Percentiles rank a stretch among this genome's conserved stretches.
Evolutionary conservation across 2,113 vertebrate species (phyloP).

Genomic region (Spilogale gracilis): DNA sequence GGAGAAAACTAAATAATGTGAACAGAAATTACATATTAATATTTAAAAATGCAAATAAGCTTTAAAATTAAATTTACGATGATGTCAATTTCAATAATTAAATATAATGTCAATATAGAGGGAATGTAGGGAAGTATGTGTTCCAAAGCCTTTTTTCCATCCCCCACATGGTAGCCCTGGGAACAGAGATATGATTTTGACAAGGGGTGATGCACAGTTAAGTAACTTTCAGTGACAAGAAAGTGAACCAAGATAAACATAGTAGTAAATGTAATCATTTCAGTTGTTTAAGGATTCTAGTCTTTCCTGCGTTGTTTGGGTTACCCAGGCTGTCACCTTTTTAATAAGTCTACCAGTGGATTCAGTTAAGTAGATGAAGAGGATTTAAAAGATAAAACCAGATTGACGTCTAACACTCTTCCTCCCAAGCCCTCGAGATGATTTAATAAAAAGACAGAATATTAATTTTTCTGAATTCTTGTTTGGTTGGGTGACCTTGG

Average conservation of each 20-base stretch:
- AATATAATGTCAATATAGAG: conserved; percentile 47
- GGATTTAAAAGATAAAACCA: conserved; percentile 81
- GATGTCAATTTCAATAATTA: conserved; percentile 58
- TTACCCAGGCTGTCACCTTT: conserved; percentile 73
- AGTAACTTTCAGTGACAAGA: neutral
- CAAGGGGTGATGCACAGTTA: too few species aligned
- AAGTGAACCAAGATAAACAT: conserved; percentile 44
- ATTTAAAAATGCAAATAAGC: conserved; percentile 71
- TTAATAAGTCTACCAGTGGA: conserved; percentile 77
- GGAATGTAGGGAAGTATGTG: neutral
- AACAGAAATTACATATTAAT: conserved; percentile 62
- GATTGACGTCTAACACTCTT: conserved; percentile 66
- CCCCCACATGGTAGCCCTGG: neutral
- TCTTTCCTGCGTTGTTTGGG: conserved; percentile 62
- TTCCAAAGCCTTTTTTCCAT: neutral
- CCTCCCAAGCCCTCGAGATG: conserved; percentile 70
- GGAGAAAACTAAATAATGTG: neutral
- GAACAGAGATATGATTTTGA: neutral
- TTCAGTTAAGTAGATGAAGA: conserved; percentile 79
- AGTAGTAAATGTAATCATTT: conserved; percentile 66
- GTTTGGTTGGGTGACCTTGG: conserved; percentile 81
- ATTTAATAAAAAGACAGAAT: conserved; percentile 82
- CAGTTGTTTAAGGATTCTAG: conserved; percentile 51
- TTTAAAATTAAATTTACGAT: conserved; percentile 70
- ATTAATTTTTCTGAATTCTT: conserved; percentile 77